Base-by-base conservation (phyloP, 2,113 vertebrate genomes). In the Takifugu flavidus region DNA sequence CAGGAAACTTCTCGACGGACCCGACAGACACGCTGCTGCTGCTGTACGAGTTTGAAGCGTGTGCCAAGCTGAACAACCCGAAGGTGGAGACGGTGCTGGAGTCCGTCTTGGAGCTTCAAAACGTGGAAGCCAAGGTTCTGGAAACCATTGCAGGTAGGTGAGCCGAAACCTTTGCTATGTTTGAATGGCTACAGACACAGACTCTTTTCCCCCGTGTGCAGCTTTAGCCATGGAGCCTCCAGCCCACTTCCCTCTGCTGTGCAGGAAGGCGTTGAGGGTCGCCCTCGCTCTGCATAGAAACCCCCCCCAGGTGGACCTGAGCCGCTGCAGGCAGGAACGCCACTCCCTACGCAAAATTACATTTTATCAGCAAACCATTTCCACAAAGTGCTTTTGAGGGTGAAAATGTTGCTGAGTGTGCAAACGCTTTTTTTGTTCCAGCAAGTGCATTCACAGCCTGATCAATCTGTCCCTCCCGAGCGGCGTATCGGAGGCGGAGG, bases 1-100 rank as follows among this genome's bases (percentile, higher is more conserved):
- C 49, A 98, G 96, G 91, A 65, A 89, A 90, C 61, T 89, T 89
- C 79, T 69, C 78, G 39, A 75, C 70, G 76, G 94, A 96, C 77
- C 89, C 87, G 6, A 94, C 92, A 66, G 93, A 94, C 34, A 90
- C 87, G 0, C 65, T 98, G 60, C 83, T 99, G 79, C 87, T 96
- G 52, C 86, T 98, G 54, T 98, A 96, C 67, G 95, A 98, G 64
- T 96, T 98, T 89, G 96, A 96, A 86, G 88, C 90, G 56, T 91
- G 92, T 67, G 90, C 92, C 56, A 98, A 96, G 81, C 86, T 94
- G 68, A 95, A 91, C 49, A 94, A 98, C 72, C 91, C 93, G 27
- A 82, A 83, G 34, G 87, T 97, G 59, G 79, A 87, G 28, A 79
- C 53, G 2, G 82, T 98, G 3, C 75, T 98, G 67, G 93, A 96